Evolutionary conservation across 2,888 invertebrate species (phyloP).

Genomic region (Dasysyrphus albostriatus): DNA sequence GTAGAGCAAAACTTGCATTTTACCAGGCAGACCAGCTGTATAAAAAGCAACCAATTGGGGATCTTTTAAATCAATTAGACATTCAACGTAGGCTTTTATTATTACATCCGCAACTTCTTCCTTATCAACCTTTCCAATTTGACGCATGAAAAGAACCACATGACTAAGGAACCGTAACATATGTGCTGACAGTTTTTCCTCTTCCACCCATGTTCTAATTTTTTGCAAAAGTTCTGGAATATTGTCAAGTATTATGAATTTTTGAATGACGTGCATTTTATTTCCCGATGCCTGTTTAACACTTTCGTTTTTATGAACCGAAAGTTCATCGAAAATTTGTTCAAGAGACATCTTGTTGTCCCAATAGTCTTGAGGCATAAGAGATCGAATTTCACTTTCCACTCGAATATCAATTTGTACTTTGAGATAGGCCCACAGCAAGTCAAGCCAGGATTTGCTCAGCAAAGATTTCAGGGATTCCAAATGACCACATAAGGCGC

Average conservation of each 20-base stretch:
- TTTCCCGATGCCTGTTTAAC: slow-evolving; percentile 85
- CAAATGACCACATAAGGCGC: slow-evolving; percentile 93
- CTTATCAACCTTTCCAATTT: slow-evolving; percentile 89
- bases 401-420: slow-evolving; percentile 93
- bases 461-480: slow-evolving; percentile 90
- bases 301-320: slow-evolving; percentile 86
- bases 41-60: slow-evolving; percentile 93
- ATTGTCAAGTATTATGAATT: slow-evolving; percentile 93
- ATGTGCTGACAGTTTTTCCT: slow-evolving; percentile 84
- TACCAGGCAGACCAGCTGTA: slow-evolving; percentile 90
- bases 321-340: slow-evolving; percentile 88
- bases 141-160: slow-evolving; percentile 91
- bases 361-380: slow-evolving; percentile 89
- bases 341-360: slow-evolving; percentile 88
- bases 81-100: slow-evolving; percentile 89
- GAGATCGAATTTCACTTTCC: slow-evolving; percentile 89
- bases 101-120: slow-evolving; percentile 90
- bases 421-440: slow-evolving; percentile 94
- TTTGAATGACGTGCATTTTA: slow-evolving; percentile 91
- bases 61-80: slow-evolving; percentile 90
- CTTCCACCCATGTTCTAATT: slow-evolving; percentile 88
- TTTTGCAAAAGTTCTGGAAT: slow-evolving; percentile 89
- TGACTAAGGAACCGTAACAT: slow-evolving; percentile 91
- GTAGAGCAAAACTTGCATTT: slow-evolving; percentile 87
- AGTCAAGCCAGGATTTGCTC: slow-evolving; percentile 93